Evolutionary conservation across 2,888 invertebrate genomes (phyloP), one percentile per base, ranked within the genome.

Genomic region (Cerastis rubricosa): DNA sequence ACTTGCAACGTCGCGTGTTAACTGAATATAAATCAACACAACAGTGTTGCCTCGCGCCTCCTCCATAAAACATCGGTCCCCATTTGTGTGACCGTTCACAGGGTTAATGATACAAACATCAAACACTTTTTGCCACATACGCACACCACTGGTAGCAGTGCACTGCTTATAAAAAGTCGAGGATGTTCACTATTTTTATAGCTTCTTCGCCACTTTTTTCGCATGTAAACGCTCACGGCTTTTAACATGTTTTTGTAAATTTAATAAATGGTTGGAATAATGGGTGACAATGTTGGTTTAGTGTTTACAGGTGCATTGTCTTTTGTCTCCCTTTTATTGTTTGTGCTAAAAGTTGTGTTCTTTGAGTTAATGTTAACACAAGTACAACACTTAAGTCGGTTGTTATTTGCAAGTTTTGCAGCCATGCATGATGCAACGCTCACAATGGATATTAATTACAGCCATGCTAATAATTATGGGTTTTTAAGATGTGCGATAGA

Each of bases 101-200:
- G 88, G 88, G 89, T 90, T 89, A 87, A 85, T 88, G 77, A 85
- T 83, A 84, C 83, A 85, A 74, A 74, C 83, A 64, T 35, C 35
- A 65, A n/a, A 64, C 66, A 68, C 63, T 81, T 74, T 84, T 85
- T 85, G 57, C 69, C 68, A 65, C 49, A 64, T 65, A 35, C n/a
- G n/a, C 51, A 59, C 64, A 19, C 25, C 12, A 71, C 73, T 65
- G 43, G 73, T 70, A 17, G 64, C 43, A 43, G 43, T 64, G 64
- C 59, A 61, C 14, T 64, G 57, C 61, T 70, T 70, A 65, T 59
- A 82, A 84, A 85, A 78, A 78, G 61, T 66, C 14, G 57, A 69
- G 49, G 22, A 77, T 73, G 40, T 65, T 29, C 19, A 59, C 25
- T 0, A 69, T 66, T 81, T 85, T 72, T 73, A 12, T 59, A 17